A percentile compares a stretch with the other conserved stretches of the same genome.
phyloP scores from a whole-genome alignment of 2,797 vertebrate genomes.

The Rhadinocentrus ornatus region DNA sequence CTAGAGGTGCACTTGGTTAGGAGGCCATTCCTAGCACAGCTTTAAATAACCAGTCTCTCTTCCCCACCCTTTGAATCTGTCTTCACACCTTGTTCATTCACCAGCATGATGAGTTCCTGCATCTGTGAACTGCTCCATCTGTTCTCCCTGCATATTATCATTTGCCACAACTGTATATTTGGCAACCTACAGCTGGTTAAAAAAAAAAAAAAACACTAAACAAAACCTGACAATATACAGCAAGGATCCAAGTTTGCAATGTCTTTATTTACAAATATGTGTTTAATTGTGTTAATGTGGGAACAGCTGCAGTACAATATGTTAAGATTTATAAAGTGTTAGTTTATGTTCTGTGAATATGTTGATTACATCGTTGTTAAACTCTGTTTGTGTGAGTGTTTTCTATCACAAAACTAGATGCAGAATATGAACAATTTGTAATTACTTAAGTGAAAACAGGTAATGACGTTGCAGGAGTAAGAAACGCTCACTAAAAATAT shows the following conservation, averaged over 20 bases:
- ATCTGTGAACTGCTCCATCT: slow-evolving; percentile 76
- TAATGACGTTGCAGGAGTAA: background rate
- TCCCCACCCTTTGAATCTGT: slow-evolving; percentile 61
- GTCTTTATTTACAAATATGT: background rate
- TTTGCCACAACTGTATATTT: slow-evolving; percentile 53
- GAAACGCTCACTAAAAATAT: background rate
- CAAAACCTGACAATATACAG: slow-evolving; percentile 16
- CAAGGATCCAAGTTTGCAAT: slow-evolving; percentile 1
- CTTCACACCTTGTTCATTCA: slow-evolving; percentile 70
- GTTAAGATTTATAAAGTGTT: background rate
- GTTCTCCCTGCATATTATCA: slow-evolving; percentile 61
- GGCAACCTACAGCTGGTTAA: slow-evolving; percentile 52
- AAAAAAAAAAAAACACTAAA: slow-evolving; percentile 33
- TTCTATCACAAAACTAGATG: background rate
- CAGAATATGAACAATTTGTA: background rate
- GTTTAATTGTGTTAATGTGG: background rate
- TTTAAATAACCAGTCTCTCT: slow-evolving; percentile 66
- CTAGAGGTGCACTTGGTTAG: slow-evolving; percentile 42
- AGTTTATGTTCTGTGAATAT: background rate
- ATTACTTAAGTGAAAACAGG: background rate
- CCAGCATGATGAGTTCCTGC: slow-evolving; percentile 61
- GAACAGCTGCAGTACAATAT: background rate
- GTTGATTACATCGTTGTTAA: background rate
- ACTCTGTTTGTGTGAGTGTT: background rate
- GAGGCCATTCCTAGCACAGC: slow-evolving; percentile 42